Evolutionary conservation across 2,888 invertebrate genomes (phyloP), one percentile per base, ranked within the genome.

Genomic region (Rhagophthalmus giganteus): DNA sequence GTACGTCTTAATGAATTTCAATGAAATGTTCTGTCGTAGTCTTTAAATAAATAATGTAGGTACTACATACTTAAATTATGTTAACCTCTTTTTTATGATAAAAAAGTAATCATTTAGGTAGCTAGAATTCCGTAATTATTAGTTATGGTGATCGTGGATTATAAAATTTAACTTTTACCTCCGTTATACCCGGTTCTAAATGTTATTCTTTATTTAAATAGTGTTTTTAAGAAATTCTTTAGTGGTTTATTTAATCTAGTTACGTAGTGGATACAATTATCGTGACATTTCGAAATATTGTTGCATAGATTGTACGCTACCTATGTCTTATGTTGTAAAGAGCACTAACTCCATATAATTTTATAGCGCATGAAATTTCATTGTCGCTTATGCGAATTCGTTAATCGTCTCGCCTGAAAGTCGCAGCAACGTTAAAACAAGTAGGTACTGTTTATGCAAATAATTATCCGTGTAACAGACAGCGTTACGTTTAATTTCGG

Each of bases 331-430:
- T 20, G 7, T 20, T 20, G 7, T 7, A 20, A 20, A 20, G 20
- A 20, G 20, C 20, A 20, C 7, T 20, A 20, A 30, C 13, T 24
- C 25, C 39, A 20, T 48, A 34, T 34, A 48, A 40, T 40, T 48
- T 48, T 48, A 48, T 48, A 34, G 40, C 39, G 16, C 40, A 48
- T 39, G 47, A 47, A 46, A 38, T 47, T 38, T 25, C 38, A 34
- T 26, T 37, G 25, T 32, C 32, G 46, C 27, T 32, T 30, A 32
- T 45, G 45, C n/a, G 31, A 41, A 41, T 41, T 26, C 24, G 39
- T 30, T 30, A 10, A 28, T 20, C 39, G 30, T 30, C 28, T 15
- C 39, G n/a, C n/a, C n/a, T n/a, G n/a, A n/a, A n/a, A n/a, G n/a
- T n/a, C n/a, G n/a, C n/a, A n/a, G n/a, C n/a, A n/a, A n/a, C n/a